Evolutionary conservation across 2,888 invertebrate genomes (phyloP).

Genomic region (Opisthograptis luteolata): DNA sequence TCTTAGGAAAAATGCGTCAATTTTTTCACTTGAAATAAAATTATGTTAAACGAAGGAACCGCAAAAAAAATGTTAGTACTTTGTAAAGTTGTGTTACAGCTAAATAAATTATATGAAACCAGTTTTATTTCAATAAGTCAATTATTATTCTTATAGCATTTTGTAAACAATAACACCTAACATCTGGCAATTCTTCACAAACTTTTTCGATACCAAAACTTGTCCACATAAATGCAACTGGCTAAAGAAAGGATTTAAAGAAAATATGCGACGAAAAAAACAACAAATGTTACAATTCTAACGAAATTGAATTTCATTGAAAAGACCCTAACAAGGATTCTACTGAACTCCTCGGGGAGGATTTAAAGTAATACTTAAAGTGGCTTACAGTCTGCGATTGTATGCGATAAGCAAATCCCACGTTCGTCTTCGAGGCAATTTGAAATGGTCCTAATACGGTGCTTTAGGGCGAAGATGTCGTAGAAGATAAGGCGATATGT

Average conservation of each 20-base stretch:
- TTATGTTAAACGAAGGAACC: too few relatives aligned
- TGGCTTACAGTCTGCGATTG: conserved; percentile 72
- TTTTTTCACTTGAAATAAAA: too few relatives aligned
- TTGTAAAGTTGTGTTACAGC: too few relatives aligned
- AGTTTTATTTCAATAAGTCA: too few relatives aligned
- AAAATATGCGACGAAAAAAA: conserved; percentile 46
- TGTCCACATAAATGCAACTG: conserved; percentile 1
- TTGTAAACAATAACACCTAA: background rate
- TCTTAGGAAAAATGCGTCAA: background rate
- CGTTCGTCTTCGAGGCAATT: conserved; percentile 57
- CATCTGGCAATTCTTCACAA: background rate
- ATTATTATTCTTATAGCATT: background rate
- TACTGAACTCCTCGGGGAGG: conserved; percentile 60
- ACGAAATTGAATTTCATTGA: conserved; percentile 76
- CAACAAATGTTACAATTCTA: conserved; percentile 60
- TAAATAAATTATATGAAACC: too few relatives aligned
- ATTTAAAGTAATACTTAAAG: conserved; percentile 70
- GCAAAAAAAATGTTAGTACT: too few relatives aligned
- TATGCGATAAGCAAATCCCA: conserved; percentile 71
- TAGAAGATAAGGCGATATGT: conserved; percentile 24
- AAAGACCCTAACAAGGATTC: conserved; percentile 71
- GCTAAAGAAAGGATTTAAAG: conserved; percentile 39
- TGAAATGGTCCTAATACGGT: conserved; percentile 57
- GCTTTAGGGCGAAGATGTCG: conserved; percentile 39
- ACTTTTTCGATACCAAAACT: conserved; percentile 3